Evolutionary conservation across 2,797 vertebrate genomes (phyloP).

Genomic region (Erethizon dorsatum): DNA sequence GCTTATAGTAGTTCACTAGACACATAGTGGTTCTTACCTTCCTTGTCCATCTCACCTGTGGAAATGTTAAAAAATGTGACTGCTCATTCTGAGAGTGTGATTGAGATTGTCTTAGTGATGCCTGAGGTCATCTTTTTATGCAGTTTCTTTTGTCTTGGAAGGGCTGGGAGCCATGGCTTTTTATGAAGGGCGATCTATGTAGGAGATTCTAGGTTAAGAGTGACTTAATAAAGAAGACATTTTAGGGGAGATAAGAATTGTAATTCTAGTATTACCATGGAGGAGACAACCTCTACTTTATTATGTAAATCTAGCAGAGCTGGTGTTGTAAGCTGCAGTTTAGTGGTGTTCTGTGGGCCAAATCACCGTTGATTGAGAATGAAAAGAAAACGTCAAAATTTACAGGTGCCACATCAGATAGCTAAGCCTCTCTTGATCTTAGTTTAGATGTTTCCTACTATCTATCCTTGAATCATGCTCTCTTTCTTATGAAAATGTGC

Average conservation of each 20-base stretch:
- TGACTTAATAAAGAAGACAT: not conserved
- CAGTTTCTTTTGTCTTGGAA: not conserved
- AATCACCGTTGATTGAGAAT: not conserved
- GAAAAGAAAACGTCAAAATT: not conserved
- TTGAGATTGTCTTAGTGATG: not conserved
- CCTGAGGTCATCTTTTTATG: not conserved
- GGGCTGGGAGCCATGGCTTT: not conserved
- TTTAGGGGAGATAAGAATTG: not conserved
- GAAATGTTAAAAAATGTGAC: not conserved
- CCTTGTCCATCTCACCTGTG: not conserved
- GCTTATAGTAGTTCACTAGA: not conserved
- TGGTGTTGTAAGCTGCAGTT: not conserved
- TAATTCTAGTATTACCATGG: not conserved
- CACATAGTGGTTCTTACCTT: not conserved
- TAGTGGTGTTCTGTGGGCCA: not conserved
- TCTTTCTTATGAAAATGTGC: not conserved
- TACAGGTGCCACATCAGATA: not conserved
- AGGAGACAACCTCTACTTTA: not conserved
- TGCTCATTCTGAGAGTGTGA: not conserved
- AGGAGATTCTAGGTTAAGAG: not conserved
- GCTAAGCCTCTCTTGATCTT: not conserved
- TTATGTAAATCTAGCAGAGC: not conserved
- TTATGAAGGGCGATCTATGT: not conserved
- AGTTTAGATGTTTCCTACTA: not conserved
- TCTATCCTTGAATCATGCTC: not conserved